A percentile compares a stretch with the other conserved stretches of the same genome.
These are phyloP conservation scores for Tachyglossus aculeatus DNA, from an alignment of 2,797 vertebrate genomes.

Conservation along the genomic window DNA sequence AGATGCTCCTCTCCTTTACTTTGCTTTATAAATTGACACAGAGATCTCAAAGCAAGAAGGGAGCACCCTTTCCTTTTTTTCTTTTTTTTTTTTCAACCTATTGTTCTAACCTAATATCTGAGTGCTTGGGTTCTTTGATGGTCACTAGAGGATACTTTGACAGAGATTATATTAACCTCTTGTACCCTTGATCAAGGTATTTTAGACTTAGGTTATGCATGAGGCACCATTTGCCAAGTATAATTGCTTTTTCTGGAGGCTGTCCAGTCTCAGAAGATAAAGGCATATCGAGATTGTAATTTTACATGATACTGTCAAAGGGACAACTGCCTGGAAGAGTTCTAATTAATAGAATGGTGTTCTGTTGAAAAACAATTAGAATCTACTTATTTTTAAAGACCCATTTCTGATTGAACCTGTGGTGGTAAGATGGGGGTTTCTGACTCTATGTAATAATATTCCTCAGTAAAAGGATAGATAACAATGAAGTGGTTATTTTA, in stretches of 20 bases:
- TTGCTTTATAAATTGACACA: not conserved
- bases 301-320: not conserved
- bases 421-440: too few relatives aligned
- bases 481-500: too few relatives aligned
- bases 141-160: not conserved
- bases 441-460: too few relatives aligned
- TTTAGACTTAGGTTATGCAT: constrained; percentile 13
- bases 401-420: too few relatives aligned
- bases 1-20: not conserved
- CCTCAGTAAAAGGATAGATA: too few relatives aligned
- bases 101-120: too few relatives aligned
- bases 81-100: not conserved
- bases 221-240: constrained; percentile 19
- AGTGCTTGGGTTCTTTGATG: not conserved
- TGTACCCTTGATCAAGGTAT: not conserved
- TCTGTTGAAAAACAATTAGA: constrained; percentile 30
- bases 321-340: constrained; percentile 7
- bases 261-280: not conserved
- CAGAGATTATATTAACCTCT: constrained; percentile 24
- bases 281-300: constrained; percentile 17
- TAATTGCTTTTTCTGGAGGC: constrained; percentile 29
- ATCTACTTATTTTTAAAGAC: too few relatives aligned
- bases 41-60: not conserved
- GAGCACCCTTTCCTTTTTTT: not conserved
- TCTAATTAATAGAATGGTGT: constrained; percentile 16